Evolutionary conservation across 2,113 vertebrate species (phyloP).

Genomic region (Isichthys henryi): DNA sequence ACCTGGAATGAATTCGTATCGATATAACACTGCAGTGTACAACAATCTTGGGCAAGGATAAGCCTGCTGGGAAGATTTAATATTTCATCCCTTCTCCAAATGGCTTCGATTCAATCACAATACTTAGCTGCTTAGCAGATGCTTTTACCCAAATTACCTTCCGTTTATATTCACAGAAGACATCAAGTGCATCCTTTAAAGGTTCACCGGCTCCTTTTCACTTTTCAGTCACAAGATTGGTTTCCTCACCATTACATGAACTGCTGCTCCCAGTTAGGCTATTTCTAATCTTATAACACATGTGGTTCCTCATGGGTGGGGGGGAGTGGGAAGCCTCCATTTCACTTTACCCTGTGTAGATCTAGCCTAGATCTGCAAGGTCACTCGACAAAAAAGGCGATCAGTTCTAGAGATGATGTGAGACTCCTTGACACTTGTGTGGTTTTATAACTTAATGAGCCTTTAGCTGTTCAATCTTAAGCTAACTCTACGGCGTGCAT

Average conservation of each 20-base stretch:
- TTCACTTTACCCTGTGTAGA: constrained; percentile 14
- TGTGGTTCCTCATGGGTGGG: background rate
- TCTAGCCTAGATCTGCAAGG: background rate
- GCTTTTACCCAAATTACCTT: background rate
- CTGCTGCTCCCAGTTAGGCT: background rate
- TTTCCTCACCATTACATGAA: background rate
- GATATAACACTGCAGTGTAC: background rate
- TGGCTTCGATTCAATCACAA: background rate
- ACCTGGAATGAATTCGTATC: background rate
- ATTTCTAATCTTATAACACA: background rate
- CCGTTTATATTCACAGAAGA: background rate
- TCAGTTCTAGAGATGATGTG: background rate
- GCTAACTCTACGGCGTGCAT: constrained; percentile 49
- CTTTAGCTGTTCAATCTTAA: constrained; percentile 40
- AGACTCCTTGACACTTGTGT: background rate
- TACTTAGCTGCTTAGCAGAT: background rate
- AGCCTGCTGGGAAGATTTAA: background rate
- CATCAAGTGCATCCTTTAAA: background rate
- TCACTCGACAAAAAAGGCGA: background rate
- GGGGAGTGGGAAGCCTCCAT: background rate
- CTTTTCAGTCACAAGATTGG: background rate
- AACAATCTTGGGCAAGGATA: background rate
- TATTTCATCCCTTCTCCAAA: background rate
- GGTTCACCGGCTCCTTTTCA: background rate
- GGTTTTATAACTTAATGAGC: background rate